Percentiles rank a stretch among this genome's conserved stretches.
Conservation (phyloP, 2,113 vertebrate genomes). For the Lycaon pictus region DNA sequence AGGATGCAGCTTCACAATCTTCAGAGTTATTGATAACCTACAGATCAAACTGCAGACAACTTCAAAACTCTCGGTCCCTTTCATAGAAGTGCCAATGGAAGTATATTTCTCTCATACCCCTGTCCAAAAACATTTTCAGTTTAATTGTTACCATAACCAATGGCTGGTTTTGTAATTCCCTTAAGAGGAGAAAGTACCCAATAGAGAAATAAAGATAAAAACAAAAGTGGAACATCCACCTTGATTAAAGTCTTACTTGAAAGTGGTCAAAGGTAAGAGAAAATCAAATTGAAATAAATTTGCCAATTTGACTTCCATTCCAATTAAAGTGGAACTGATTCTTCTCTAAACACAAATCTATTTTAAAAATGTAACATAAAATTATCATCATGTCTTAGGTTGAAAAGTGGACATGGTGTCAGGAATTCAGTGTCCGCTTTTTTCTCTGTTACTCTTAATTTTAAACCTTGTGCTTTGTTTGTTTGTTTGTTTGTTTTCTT, state of each 20-base stretch:
- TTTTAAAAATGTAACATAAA: neutral
- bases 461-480: neutral
- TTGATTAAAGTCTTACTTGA: conserved; percentile 73
- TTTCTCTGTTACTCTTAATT: neutral
- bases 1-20: neutral
- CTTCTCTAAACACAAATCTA: neutral
- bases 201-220: neutral
- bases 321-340: conserved; percentile 72
- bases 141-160: neutral
- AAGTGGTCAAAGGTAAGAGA: conserved; percentile 72
- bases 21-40: neutral
- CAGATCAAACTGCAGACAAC: neutral
- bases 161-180: neutral
- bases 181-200: neutral
- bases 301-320: conserved; percentile 74
- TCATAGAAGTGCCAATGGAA: neutral
- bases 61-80: neutral
- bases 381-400: neutral
- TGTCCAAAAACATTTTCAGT: neutral
- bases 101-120: neutral
- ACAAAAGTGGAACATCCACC: neutral
- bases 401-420: neutral
- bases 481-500: no score
- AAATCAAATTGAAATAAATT: conserved; percentile 82
- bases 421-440: neutral